These are phyloP conservation scores for Nyctibius grandis DNA, from an alignment of 2,797 vertebrate genomes.

Conservation along the genomic window DNA sequence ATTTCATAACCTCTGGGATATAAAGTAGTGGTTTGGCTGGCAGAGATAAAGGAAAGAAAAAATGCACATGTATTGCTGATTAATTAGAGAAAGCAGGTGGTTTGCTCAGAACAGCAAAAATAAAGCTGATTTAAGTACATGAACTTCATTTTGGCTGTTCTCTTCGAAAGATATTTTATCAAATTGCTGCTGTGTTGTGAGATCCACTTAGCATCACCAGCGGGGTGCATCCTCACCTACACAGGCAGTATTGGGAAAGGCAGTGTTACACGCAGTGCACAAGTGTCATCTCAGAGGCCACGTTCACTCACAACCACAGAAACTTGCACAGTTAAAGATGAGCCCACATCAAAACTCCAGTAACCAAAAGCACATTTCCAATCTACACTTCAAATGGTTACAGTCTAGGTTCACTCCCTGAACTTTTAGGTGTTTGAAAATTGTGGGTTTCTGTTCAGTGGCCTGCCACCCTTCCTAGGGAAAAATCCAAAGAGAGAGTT, in stretches of 20 bases:
- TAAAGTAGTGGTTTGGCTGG: neutral
- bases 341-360: neutral
- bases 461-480: neutral
- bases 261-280: neutral
- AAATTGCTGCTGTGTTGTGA: neutral
- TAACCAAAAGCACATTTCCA: neutral
- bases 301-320: neutral
- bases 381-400: neutral
- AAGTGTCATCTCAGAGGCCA: neutral
- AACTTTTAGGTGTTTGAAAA: neutral
- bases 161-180: neutral
- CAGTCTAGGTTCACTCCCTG: neutral
- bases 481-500: neutral
- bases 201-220: neutral
- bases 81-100: neutral
- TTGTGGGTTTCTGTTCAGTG: neutral
- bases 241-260: neutral
- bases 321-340: neutral
- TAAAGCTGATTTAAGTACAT: neutral
- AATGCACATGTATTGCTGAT: neutral
- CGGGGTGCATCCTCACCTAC: neutral
- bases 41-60: neutral
- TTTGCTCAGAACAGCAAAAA: neutral
- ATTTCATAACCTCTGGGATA: neutral
- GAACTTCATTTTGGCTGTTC: neutral